Conservation (phyloP, 2,888 invertebrate genomes). For the Perdita meconis region DNA sequence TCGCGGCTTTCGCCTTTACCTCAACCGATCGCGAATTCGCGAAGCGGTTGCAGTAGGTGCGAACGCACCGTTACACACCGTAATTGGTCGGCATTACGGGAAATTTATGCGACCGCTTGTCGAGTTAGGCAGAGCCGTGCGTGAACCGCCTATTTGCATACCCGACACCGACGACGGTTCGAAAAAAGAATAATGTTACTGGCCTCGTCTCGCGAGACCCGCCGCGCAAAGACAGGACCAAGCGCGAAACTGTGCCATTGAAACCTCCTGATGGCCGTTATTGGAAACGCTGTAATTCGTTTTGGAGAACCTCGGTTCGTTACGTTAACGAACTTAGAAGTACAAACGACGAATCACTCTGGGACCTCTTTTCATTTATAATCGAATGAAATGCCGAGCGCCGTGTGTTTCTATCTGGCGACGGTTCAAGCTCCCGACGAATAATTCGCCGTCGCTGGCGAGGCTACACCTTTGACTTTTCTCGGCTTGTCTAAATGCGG, state of each 20-base stretch:
- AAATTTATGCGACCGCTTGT: slow-evolving; percentile 62
- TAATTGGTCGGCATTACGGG: slow-evolving; percentile 52
- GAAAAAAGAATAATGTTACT: slow-evolving; percentile 24
- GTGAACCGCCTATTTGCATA: slow-evolving; percentile 46
- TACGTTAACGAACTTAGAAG: slow-evolving; percentile 7
- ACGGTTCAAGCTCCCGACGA: too few species aligned
- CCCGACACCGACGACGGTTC: slow-evolving; percentile 29
- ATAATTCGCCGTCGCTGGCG: background rate
- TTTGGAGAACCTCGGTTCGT: background rate
- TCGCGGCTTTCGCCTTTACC: slow-evolving; percentile 24
- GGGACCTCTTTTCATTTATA: slow-evolving; percentile 13
- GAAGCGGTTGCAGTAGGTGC: slow-evolving; percentile 7
- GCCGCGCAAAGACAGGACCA: slow-evolving; percentile 12
- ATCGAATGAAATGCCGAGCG: slow-evolving; percentile 21
- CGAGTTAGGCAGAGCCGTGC: slow-evolving; percentile 43
- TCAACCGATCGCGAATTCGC: background rate
- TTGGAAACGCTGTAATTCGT: slow-evolving; percentile 5
- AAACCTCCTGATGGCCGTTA: slow-evolving; percentile 19
- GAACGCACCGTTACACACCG: slow-evolving; percentile 42
- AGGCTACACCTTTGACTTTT: slow-evolving; percentile 11
- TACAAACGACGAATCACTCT: slow-evolving; percentile 17
- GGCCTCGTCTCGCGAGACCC: background rate
- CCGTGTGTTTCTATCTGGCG: background rate
- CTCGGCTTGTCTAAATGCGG: background rate
- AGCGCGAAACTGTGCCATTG: slow-evolving; percentile 19